Evolutionary conservation across 1,140 invertebrate genomes (phyloP), one percentile per base, ranked within the genome.

Genomic region (Polypedilum pembai): DNA sequence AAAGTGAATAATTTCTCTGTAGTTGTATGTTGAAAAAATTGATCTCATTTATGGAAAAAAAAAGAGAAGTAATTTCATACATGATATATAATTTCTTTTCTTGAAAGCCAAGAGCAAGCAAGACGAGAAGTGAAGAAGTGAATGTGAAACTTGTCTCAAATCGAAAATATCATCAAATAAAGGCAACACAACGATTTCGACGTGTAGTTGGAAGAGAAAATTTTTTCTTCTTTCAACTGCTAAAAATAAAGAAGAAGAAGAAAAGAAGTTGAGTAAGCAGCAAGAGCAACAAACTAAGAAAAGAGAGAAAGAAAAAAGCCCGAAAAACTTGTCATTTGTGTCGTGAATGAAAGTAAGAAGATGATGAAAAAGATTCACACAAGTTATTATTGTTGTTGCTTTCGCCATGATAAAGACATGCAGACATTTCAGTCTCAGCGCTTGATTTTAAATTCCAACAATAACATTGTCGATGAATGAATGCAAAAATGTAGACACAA

Each of bases 301-400:
- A 20, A 17, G 18, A 10, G n/a, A 66, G 63, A 17, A 20, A 69
- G 17, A 8, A 69, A 18, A 21, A 69, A 18, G 17, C 15, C 17
- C 17, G 8, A 69, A 69, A 21, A 69, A 69, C 17, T 8, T 20
- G 65, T 20, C 17, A 69, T 21, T 69, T 10, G n/a, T 69, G 65
- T 20, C 18, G 65, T 69, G 65, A 69, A 69, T 20, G 65, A 69
- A 69, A 69, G 63, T 66, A 66, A 66, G 65, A 69, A 20, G 65
- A 69, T 20, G 65, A 56, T 56, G 10, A 18, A 69, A 8, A 69
- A n/a, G 65, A 18, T 69, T 69, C 20, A 18, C 17, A 69, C 18
- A 7, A 56, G n/a, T 56, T 56, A 56, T 56, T 56, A 56, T 56
- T 56, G n/a, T 56, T 56, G 12, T 56, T 56, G 45, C 45, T n/a